Evolutionary conservation across 1,140 invertebrate genomes (phyloP), one percentile per base, ranked within the genome.

Genomic region (Sycophaga agraensis): DNA sequence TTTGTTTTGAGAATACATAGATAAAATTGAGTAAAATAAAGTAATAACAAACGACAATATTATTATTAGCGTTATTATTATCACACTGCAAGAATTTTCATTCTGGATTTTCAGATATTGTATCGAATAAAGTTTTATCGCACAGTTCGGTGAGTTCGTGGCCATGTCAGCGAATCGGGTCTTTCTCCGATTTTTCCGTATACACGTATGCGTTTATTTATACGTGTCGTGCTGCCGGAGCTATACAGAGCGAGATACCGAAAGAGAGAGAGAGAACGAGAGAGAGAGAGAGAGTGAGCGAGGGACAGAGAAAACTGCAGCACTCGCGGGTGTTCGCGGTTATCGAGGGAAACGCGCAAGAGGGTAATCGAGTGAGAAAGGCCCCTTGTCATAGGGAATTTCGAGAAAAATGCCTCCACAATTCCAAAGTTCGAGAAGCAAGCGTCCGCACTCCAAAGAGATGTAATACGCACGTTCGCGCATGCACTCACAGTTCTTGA

Each of bases 321-420:
- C 16, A 16, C 0, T 45, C 4, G 12, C 16, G 22, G 14, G 26
- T 14, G 19, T 31, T 17, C 14, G 8, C 17, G 19, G 34, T 35
- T 50, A 50, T 50, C 48, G 19, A 17, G 16, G 17, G 7, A 35
- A 50, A 50, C 28, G 28, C 48, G 35, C 34, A 19, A 24, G 0
- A 19, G 42, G 6, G 31, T 56, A 56, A 56, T 56, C 42, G 28
- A 56, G 43, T 56, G 26, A 56, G 42, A 56, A 46, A 56, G 31
- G 6, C 42, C 35, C n/a, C 54, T 56, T 56, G 42, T 24, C 5
- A 43, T 43, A 35, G 19, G 9, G 34, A 48, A 24, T 56, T 48
- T 34, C 8, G 4, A 43, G 42, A 57, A 57, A 57, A 57, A 26
- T 35, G n/a, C 4, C n/a, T n/a, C n/a, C n/a, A n/a, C n/a, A n/a